Base-by-base conservation (phyloP, 1,140 invertebrate species). In the Listronotus oregonensis region DNA sequence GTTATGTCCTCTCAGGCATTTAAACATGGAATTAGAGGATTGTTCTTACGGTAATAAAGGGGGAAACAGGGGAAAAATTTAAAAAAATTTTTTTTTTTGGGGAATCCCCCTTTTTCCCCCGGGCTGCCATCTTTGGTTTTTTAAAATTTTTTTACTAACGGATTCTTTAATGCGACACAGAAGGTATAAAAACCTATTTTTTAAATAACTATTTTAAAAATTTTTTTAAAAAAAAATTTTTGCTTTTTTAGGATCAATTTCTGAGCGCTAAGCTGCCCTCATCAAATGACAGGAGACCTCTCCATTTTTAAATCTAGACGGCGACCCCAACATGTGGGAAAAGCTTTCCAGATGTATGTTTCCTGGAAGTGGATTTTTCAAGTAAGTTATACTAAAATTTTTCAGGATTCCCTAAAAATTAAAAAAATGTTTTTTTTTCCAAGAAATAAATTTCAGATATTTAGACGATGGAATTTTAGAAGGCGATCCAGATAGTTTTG, bases 61-160 rank as follows among this genome's bases (percentile, higher is more conserved):
- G n/a, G n/a, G n/a, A n/a, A n/a, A n/a, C n/a, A n/a, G n/a, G n/a
- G n/a, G n/a, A n/a, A n/a, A n/a, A n/a, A n/a, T n/a, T n/a, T n/a
- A n/a, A n/a, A n/a, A n/a, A n/a, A n/a, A n/a, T n/a, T n/a, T n/a
- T n/a, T n/a, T n/a, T n/a, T n/a, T n/a, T n/a, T n/a, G n/a, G n/a
- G n/a, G n/a, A n/a, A n/a, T n/a, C n/a, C n/a, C n/a, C n/a, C n/a
- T 7, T 78, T 99, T 12, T 91, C 92, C 1, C 84, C 86, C 0
- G 86, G 88, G 3, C 79, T 98, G 57, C 96, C 96, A 7, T 91
- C 89, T 54, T 74, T 93, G 34, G 73, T 72, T 43, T 59, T 78
- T n/a, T n/a, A n/a, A 15, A 87, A 84, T 63, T 71, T 90, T 37
- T 84, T 85, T 0, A 81, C 81, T 10, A 79, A 83, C 69, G 89